Evolutionary conservation across 2,113 vertebrate genomes (phyloP).

Genomic region (Tupaia chinensis): DNA sequence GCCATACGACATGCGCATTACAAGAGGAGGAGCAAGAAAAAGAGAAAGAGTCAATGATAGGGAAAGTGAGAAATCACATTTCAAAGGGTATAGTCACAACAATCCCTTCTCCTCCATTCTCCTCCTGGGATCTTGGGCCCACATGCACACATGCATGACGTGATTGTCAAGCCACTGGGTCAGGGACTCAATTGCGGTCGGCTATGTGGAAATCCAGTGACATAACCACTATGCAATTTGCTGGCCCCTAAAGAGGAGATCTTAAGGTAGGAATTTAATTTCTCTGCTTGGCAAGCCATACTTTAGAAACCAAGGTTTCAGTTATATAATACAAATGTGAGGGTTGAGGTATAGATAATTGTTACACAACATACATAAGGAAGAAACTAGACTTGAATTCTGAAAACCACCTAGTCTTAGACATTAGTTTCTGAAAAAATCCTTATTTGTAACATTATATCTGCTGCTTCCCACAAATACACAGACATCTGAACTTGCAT

Average conservation of each 20-base stretch:
- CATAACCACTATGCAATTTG: no score
- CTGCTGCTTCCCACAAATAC: neutral
- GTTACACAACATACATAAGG: neutral
- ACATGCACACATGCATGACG: no score
- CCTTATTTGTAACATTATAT: neutral
- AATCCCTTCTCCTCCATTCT: no score
- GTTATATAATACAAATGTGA: neutral
- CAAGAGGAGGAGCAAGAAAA: no score
- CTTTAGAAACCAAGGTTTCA: neutral
- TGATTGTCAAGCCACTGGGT: no score
- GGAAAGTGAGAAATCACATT: no score
- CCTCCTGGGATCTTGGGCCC: no score
- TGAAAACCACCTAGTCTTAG: neutral
- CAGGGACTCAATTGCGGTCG: no score
- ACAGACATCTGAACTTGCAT: neutral
- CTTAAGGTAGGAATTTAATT: conserved; percentile 10
- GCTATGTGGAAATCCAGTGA: no score
- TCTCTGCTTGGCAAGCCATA: neutral
- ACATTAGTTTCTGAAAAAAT: neutral
- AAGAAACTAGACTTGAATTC: neutral
- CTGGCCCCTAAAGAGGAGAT: neutral
- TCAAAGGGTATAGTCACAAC: no score
- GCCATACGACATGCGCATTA: no score
- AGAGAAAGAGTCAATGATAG: no score
- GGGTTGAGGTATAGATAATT: neutral